Evolutionary conservation across 53 echinoderm and acorn worm genomes (phyloP).

Genomic region (Stichopus horrens): DNA sequence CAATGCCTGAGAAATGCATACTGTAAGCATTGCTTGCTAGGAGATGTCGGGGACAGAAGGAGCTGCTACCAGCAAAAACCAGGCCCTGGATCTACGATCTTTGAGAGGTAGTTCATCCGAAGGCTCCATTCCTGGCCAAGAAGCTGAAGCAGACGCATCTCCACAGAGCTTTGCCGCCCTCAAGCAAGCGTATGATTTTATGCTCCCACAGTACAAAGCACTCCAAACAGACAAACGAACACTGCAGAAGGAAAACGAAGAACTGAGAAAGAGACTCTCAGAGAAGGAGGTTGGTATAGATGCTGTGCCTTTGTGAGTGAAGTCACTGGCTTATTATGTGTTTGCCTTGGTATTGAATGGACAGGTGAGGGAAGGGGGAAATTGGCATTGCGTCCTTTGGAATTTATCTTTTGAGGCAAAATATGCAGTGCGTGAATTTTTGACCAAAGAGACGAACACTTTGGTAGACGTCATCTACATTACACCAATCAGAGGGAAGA

Average conservation of each 20-base stretch:
- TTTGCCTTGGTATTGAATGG: too few relatives aligned
- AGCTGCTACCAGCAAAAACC: background rate
- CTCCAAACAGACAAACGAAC: slow-evolving; percentile 24
- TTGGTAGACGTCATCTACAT: too few relatives aligned
- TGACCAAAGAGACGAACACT: too few relatives aligned
- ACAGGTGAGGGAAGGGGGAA: too few relatives aligned
- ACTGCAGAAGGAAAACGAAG: slow-evolving; percentile 34
- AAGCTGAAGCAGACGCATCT: slow-evolving; percentile 1
- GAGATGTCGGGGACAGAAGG: slow-evolving; percentile 41
- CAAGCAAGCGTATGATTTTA: slow-evolving; percentile 40
- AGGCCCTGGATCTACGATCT: background rate
- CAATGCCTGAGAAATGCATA: background rate
- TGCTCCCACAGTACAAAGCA: slow-evolving; percentile 38
- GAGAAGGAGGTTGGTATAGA: slow-evolving; percentile 24
- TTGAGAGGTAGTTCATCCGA: slow-evolving; percentile 21
- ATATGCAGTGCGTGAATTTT: too few relatives aligned
- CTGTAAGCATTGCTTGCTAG: background rate
- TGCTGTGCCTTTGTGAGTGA: background rate
- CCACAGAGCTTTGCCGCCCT: slow-evolving; percentile 45
- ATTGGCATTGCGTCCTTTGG: too few relatives aligned
- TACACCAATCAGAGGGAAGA: too few relatives aligned
- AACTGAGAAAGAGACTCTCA: slow-evolving; percentile 14
- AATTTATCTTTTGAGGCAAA: too few relatives aligned
- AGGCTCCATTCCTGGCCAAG: background rate
- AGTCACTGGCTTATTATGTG: too few relatives aligned